Conservation (phyloP, 2,113 vertebrate genomes). For the Nothoprocta perdicaria region DNA sequence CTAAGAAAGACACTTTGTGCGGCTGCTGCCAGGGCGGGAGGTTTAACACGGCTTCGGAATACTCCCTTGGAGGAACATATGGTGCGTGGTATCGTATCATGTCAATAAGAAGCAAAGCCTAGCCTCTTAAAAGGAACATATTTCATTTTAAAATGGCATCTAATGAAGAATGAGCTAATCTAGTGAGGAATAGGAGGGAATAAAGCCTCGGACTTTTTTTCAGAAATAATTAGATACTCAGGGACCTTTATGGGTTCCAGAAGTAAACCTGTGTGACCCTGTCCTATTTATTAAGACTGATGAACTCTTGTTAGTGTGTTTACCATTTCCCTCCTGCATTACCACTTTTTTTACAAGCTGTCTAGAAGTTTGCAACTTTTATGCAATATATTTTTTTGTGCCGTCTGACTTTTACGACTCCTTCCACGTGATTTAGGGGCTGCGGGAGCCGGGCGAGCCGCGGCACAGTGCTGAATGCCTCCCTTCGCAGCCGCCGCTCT, state of each 20-base stretch:
- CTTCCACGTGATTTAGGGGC: slow-evolving; percentile 61
- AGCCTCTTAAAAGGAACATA: slow-evolving; percentile 48
- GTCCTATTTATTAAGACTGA: slow-evolving; percentile 78
- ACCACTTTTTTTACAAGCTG: slow-evolving; percentile 67
- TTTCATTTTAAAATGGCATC: slow-evolving; percentile 68
- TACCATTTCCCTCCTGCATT: slow-evolving; percentile 70
- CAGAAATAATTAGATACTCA: slow-evolving; percentile 84
- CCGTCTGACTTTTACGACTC: slow-evolving; percentile 66
- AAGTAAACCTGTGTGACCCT: slow-evolving; percentile 73
- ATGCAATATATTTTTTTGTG: slow-evolving; percentile 65
- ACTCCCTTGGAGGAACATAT: slow-evolving; percentile 32
- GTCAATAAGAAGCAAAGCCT: slow-evolving; percentile 30
- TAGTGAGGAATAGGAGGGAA: slow-evolving; percentile 59
- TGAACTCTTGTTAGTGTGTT: slow-evolving; percentile 72
- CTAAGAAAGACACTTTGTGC: not conserved
- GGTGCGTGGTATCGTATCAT: slow-evolving; percentile 14
- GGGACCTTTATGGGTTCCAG: slow-evolving; percentile 74
- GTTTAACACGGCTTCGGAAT: slow-evolving; percentile 51
- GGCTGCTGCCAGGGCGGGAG: not conserved
- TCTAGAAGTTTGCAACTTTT: slow-evolving; percentile 71
- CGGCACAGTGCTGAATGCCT: slow-evolving; percentile 60
- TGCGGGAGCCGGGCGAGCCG: slow-evolving; percentile 58
- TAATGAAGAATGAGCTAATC: slow-evolving; percentile 69
- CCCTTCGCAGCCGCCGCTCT: not conserved
- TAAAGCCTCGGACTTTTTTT: slow-evolving; percentile 63